Percentiles rank a stretch among this genome's conserved stretches.
These are phyloP conservation scores for Cryptus armator DNA, from an alignment of 2,888 invertebrate genomes.

Conservation along the genomic window DNA sequence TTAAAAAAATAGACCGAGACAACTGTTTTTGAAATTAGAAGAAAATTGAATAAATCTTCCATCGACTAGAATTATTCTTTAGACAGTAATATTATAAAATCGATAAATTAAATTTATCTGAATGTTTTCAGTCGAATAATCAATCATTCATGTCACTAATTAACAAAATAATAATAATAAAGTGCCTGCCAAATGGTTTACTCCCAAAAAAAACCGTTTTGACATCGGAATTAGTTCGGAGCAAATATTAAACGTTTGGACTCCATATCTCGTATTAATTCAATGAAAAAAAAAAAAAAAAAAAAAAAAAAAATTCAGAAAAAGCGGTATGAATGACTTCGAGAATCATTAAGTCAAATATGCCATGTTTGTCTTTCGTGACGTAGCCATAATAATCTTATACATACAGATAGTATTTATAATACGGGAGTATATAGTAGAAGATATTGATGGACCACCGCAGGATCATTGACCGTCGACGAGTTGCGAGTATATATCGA, in stretches of 20 bases:
- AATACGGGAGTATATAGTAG: not conserved
- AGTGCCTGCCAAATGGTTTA: too few species aligned
- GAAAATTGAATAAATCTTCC: too few species aligned
- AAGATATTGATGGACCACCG: constrained; percentile 29
- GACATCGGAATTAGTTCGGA: not conserved
- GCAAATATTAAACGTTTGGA: not conserved
- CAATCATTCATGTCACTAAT: too few species aligned
- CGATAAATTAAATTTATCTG: too few species aligned
- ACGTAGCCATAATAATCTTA: not conserved
- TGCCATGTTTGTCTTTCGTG: constrained; percentile 4
- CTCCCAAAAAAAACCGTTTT: not conserved
- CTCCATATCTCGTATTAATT: too few species aligned
- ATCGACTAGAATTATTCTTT: too few species aligned
- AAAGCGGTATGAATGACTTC: not conserved
- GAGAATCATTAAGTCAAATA: not conserved
- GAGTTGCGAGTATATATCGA: constrained; percentile 72
- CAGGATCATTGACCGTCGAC: constrained; percentile 75
- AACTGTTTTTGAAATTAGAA: too few species aligned
- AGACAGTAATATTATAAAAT: too few species aligned
- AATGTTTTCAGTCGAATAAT: too few species aligned
- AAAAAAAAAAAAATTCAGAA: not conserved
- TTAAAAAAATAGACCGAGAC: too few species aligned
- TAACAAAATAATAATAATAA: too few species aligned
- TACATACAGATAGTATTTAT: constrained; percentile 7
- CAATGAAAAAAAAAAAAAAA: not conserved